Evolutionary conservation across 2,113 vertebrate genomes (phyloP).

Genomic region (Pseudorhombus dupliciocellatus): DNA sequence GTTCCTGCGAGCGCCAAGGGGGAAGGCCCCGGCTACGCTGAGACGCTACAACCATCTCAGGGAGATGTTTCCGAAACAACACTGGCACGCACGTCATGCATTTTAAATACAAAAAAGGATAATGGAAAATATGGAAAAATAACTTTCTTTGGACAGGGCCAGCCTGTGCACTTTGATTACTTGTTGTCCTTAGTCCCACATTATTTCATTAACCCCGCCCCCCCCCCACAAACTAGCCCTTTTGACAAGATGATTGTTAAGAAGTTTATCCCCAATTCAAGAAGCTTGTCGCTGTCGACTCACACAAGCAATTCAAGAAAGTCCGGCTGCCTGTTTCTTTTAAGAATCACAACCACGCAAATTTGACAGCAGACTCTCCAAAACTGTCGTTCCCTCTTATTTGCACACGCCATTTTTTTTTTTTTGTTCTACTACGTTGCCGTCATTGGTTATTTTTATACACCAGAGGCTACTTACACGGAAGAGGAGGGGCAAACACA

Average conservation of each 20-base stretch:
- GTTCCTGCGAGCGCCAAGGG: constrained; percentile 44
- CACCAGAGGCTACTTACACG: constrained; percentile 46
- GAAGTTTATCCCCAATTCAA: constrained; percentile 56
- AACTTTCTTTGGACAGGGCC: constrained; percentile 83
- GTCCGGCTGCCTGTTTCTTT: constrained; percentile 1
- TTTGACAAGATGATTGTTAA: constrained; percentile 62
- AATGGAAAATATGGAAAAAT: constrained; percentile 70
- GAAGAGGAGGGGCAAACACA: constrained; percentile 53
- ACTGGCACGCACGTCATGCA: constrained; percentile 63
- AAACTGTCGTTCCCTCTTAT: constrained; percentile 19
- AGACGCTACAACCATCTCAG: constrained; percentile 54
- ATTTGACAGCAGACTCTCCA: constrained; percentile 40
- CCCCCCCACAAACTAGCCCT: constrained; percentile 57
- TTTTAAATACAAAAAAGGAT: constrained; percentile 47
- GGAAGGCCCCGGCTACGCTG: constrained; percentile 51
- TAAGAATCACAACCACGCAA: constrained; percentile 24
- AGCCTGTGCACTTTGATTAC: constrained; percentile 78
- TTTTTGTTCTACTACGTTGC: constrained; percentile 34
- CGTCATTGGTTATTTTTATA: constrained; percentile 50
- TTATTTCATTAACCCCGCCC: constrained; percentile 10
- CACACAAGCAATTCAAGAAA: constrained; percentile 13
- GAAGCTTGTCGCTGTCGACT: constrained; percentile 18
- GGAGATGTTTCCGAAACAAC: constrained; percentile 53
- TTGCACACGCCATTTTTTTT: constrained; percentile 23
- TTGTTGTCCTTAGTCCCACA: constrained; percentile 44